Evolutionary conservation across 2,888 invertebrate genomes (phyloP).

Genomic region (Luffia ferchaultella): DNA sequence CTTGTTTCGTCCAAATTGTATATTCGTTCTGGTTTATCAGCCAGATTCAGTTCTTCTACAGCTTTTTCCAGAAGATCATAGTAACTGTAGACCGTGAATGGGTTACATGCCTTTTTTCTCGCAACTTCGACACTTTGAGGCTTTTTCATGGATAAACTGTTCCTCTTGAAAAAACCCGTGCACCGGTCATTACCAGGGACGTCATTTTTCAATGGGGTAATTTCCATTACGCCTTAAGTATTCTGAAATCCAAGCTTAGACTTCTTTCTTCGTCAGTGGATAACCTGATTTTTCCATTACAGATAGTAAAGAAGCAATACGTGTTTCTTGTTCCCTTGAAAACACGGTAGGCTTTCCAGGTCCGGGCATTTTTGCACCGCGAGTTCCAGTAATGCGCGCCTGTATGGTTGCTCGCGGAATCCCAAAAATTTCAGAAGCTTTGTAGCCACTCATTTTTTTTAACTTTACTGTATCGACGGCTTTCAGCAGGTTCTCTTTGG

Average conservation of each 20-base stretch:
- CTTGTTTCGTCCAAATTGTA: slow-evolving; percentile 18
- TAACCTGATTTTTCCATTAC: slow-evolving; percentile 19
- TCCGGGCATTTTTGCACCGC: background rate
- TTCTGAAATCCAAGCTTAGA: slow-evolving; percentile 17
- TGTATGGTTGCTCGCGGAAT: background rate
- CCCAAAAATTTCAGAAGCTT: slow-evolving; percentile 5
- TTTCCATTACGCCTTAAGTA: slow-evolving; percentile 19
- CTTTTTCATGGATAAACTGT: too few relatives aligned
- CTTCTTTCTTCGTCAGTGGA: slow-evolving; percentile 21
- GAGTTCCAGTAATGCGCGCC: background rate
- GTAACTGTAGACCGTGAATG: slow-evolving; percentile 1
- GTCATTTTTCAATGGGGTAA: slow-evolving; percentile 21
- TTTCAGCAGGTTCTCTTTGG: background rate
- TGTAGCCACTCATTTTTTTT: slow-evolving; percentile 3
- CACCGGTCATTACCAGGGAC: slow-evolving; percentile 22
- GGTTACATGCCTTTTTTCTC: too few relatives aligned
- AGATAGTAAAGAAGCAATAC: too few relatives aligned
- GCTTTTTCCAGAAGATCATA: slow-evolving; percentile 9
- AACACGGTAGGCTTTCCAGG: background rate
- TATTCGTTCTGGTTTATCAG: slow-evolving; percentile 16
- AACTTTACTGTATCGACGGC: slow-evolving; percentile 1
- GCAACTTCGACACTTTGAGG: slow-evolving; percentile 18
- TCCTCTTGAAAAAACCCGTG: slow-evolving; percentile 15
- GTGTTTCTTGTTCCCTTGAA: background rate
- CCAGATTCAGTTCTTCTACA: background rate